phyloP scores from a whole-genome alignment of 2,113 vertebrate species.

The Oenanthe melanoleuca region DNA sequence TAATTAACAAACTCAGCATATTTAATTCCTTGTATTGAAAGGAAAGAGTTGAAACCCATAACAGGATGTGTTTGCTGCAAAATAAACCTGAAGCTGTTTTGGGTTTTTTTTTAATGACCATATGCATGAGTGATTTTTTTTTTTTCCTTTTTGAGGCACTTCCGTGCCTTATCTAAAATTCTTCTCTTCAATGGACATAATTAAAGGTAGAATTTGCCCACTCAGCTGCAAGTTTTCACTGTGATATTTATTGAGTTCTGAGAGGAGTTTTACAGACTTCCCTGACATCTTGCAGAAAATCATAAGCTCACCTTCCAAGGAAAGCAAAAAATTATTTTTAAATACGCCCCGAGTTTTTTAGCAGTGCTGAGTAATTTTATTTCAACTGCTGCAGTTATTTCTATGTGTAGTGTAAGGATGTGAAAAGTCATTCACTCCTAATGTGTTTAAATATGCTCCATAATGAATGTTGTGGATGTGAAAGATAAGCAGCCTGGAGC shows the following conservation, averaged over 20 bases:
- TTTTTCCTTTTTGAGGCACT: neutral
- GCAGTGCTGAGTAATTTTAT: neutral
- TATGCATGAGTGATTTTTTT: neutral
- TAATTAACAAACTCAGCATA: neutral
- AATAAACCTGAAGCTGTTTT: neutral
- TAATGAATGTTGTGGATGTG: conserved; percentile 53
- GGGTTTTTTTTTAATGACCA: neutral
- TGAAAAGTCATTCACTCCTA: conserved; percentile 45
- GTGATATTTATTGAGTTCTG: neutral
- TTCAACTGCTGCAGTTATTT: neutral
- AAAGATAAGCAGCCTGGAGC: conserved; percentile 64
- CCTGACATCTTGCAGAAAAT: neutral
- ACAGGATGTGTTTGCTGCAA: neutral
- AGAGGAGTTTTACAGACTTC: conserved; percentile 23
- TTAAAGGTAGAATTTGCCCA: neutral
- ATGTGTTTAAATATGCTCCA: conserved; percentile 12
- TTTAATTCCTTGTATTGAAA: neutral
- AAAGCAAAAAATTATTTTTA: conserved; percentile 16
- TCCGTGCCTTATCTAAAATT: neutral
- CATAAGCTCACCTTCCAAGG: neutral
- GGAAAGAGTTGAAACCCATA: neutral
- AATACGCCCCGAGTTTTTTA: neutral
- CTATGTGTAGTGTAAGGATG: conserved; percentile 14
- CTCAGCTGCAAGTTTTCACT: neutral
- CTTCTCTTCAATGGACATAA: neutral